A percentile compares a stretch with the other conserved stretches of the same genome.
These are phyloP conservation scores for Palloptera scutellata DNA, from an alignment of 2,888 invertebrate genomes.

Conservation along the genomic window DNA sequence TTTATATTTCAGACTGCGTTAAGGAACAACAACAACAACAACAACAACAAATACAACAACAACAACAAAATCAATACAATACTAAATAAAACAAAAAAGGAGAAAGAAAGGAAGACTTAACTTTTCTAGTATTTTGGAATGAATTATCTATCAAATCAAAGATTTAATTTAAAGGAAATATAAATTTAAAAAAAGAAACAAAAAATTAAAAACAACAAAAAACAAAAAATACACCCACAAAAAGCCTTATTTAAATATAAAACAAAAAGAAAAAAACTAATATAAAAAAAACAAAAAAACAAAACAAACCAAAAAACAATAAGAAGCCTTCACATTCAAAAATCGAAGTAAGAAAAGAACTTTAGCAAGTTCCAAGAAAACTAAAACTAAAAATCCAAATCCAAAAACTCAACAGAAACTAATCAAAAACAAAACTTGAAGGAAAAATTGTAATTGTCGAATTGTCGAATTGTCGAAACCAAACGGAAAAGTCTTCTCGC, in stretches of 20 bases:
- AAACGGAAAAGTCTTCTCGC: constrained; percentile 10
- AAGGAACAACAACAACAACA: constrained; percentile 35
- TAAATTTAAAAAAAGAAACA: not conserved
- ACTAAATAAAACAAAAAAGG: constrained; percentile 30
- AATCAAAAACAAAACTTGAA: not conserved
- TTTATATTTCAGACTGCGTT: constrained; percentile 36
- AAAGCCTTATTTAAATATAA: constrained; percentile 42
- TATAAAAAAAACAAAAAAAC: constrained; percentile 45
- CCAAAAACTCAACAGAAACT: not conserved
- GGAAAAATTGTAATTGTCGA: constrained; percentile 1
- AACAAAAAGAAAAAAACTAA: constrained; percentile 42
- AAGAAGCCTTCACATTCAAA: constrained; percentile 20
- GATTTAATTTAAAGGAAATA: constrained; percentile 19
- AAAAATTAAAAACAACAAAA: constrained; percentile 13
- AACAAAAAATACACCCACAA: constrained; percentile 24
- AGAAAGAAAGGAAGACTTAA: constrained; percentile 40
- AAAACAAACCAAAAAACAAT: constrained; percentile 33
- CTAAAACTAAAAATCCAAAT: constrained; percentile 13
- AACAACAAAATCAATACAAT: constrained; percentile 31
- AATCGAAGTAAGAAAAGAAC: constrained; percentile 41
- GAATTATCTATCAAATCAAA: constrained; percentile 26
- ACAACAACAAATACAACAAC: constrained; percentile 28
- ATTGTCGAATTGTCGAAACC: not conserved
- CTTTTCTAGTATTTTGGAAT: constrained; percentile 39
- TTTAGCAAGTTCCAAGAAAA: constrained; percentile 21